Evolutionary conservation across 2,113 vertebrate species (phyloP).

Genomic region (Genyomyrus donnyi): DNA sequence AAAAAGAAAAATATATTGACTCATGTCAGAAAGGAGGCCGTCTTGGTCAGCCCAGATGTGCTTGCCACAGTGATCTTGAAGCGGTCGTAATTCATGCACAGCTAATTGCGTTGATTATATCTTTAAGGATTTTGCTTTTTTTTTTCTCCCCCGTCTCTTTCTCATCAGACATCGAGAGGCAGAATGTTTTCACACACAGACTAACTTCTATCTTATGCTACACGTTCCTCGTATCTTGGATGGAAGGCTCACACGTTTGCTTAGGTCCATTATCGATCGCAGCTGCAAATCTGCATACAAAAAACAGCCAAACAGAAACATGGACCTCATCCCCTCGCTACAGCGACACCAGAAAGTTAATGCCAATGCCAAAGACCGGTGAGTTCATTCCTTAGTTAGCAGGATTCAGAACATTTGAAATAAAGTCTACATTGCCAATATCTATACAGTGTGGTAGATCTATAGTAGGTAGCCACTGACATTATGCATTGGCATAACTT

Average conservation of each 20-base stretch:
- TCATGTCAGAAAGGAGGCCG: not conserved
- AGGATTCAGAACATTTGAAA: not conserved
- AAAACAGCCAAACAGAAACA: not conserved
- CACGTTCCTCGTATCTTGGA: slow-evolving; percentile 33
- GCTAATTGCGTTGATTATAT: not conserved
- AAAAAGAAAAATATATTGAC: slow-evolving; percentile 1
- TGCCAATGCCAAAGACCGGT: not conserved
- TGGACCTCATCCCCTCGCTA: not conserved
- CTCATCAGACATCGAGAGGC: slow-evolving; percentile 6
- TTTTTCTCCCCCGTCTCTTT: not conserved
- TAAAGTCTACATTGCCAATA: not conserved
- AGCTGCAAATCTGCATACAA: slow-evolving; percentile 8
- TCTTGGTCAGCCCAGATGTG: not conserved
- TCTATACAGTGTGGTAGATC: not conserved
- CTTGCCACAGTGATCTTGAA: not conserved
- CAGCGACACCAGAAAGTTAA: not conserved
- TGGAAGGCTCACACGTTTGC: slow-evolving; percentile 29
- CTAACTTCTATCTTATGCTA: slow-evolving; percentile 24
- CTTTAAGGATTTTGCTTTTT: not conserved
- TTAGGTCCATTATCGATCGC: slow-evolving; percentile 1
- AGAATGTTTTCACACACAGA: not conserved
- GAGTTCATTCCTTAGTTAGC: not conserved
- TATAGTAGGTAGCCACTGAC: not conserved
- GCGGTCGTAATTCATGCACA: not conserved
- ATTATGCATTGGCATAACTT: not conserved